Base-by-base conservation (phyloP, 2,888 invertebrate genomes). In the Uloborus plumipes region DNA sequence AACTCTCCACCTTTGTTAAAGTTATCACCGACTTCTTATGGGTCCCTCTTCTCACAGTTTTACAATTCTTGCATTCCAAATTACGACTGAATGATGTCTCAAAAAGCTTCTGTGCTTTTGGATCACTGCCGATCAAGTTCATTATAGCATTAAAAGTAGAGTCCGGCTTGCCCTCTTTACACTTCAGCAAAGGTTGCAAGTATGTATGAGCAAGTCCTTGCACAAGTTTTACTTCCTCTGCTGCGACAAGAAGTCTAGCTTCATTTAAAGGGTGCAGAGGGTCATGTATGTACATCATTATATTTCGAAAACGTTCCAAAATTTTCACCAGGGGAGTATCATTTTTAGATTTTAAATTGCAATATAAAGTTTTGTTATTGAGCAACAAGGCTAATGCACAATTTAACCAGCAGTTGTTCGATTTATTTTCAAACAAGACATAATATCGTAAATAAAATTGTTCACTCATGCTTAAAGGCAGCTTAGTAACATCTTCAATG, bases 341-440 rank as follows among this genome's bases (percentile, higher is more conserved):
- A 14, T 1, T 9, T 15, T n/a, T 18, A 1, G 20, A 3, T 1
- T 50, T n/a, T 13, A 22, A 14, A 2, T 22, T 18, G 7, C 39
- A 11, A 7, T 49, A 14, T 9, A 81, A 20, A 0, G 80, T 70
- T 31, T 22, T 20, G 39, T 81, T 81, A 9, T 81, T 69, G 1
- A 58, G 64, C 6, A 81, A 6, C n/a, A 81, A 55, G 7, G 80
- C 47, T 74, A 81, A 59, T 16, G 74, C 69, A 13, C 74, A 49
- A 70, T 81, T 70, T 1, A 81, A 58, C 80, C 80, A 81, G 50
- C 80, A 81, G 50, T 62, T 49, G 51, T 81, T 81, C 1, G 73
- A 53, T 47, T 31, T 59, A 39, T 81, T 81, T 65, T 81, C 74
- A 53, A 53, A 81, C 62, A 55, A 73, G 2, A 73, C 13, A 50